Percentiles rank a stretch among this genome's conserved stretches.
Conservation (phyloP, 2,113 vertebrate genomes). For the Rhynchomys soricoides region DNA sequence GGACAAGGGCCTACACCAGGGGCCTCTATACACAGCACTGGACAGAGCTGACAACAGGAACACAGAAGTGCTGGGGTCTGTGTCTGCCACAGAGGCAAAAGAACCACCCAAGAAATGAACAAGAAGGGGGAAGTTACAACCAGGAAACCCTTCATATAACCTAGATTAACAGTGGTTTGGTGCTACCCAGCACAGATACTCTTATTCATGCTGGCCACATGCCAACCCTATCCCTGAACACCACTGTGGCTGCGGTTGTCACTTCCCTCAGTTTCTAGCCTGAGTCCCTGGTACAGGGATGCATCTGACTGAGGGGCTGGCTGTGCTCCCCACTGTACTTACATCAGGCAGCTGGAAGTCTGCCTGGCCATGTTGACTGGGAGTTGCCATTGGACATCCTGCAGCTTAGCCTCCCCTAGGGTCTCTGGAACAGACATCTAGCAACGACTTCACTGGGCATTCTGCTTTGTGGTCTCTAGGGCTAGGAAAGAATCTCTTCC, state of each 20-base stretch:
- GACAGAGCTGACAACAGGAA: not conserved
- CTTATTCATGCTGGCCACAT: too few relatives aligned
- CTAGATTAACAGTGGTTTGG: not conserved
- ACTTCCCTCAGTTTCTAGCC: not conserved
- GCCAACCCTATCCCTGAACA: not conserved
- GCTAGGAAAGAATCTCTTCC: not conserved
- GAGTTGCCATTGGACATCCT: not conserved
- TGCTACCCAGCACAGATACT: not conserved
- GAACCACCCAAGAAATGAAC: not conserved
- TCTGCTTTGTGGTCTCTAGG: accelerated
- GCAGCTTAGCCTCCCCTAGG: accelerated
- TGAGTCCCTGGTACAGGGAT: not conserved
- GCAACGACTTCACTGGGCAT: accelerated
- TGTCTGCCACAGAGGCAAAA: not conserved
- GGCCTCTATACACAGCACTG: not conserved
- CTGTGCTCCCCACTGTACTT: not conserved
- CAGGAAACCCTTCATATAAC: not conserved
- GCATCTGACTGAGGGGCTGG: not conserved
- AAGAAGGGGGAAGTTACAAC: not conserved
- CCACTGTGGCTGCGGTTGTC: not conserved
- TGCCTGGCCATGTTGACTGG: not conserved
- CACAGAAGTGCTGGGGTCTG: not conserved
- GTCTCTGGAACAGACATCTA: accelerated
- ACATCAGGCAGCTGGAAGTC: too few relatives aligned
- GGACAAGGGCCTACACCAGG: too few relatives aligned